Base-by-base conservation (phyloP, 1,140 invertebrate genomes). In the Drosophila guanche region DNA sequence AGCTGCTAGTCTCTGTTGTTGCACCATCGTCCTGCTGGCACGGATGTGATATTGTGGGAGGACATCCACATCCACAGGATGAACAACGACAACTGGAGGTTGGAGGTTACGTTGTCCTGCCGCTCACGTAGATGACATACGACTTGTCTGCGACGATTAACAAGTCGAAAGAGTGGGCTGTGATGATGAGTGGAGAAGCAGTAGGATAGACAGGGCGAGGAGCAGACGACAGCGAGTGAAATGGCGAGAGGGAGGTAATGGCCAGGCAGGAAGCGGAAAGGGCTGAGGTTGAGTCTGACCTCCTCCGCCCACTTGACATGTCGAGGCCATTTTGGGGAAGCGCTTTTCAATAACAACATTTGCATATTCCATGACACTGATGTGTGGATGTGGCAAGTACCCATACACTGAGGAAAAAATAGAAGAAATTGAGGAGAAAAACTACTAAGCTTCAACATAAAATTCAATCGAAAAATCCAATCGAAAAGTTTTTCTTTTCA, bases 141-240 rank as follows among this genome's bases (percentile, higher is more conserved):
- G 70, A 75, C 76, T 80, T 60, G 79, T 79, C 71, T 81, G 72
- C 25, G 52, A 48, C 80, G 76, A 86, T 84, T 86, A 84, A 72
- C 72, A 53, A 54, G 67, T 53, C 54, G 33, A 8, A 40, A 40
- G 55, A 43, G 50, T 52, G 29, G 42, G 29, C 20, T 33, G 33
- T 25, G 40, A 33, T 52, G 50, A 22, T 29, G 22, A 50, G 46
- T 41, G 27, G 33, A 41, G 7, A 53, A 46, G 45, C 16, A 20
- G 16, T 20, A 20, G 20, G 20, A 33, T 0, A 27, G 25, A 27
- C 16, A 22, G 27, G 42, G 20, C 16, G 46, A 52, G 37, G 22
- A 37, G 7, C 37, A 16, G 51, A 29, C 53, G 61, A 59, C 29
- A 37, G 33, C 10, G 33, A 37, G 33, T 37, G 10, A 37, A 62